Conservation (phyloP, 2,113 vertebrate species). For the Scomber japonicus region DNA sequence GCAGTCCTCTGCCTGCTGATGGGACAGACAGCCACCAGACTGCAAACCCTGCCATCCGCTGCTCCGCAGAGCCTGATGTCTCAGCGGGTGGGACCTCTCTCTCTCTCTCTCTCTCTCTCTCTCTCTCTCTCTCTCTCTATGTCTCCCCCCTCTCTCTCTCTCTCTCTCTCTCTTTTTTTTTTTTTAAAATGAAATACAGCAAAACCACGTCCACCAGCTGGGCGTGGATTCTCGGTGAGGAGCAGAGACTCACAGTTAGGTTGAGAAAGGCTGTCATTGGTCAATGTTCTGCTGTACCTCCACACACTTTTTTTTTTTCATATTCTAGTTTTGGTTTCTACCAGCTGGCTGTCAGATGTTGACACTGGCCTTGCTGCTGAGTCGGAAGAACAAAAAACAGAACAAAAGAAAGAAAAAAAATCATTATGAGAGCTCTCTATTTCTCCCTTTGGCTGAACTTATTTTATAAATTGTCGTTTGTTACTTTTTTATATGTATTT, state of each 20-base stretch:
- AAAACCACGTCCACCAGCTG: slow-evolving; percentile 24
- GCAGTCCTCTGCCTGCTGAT: slow-evolving; percentile 98
- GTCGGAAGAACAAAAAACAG: slow-evolving; percentile 45
- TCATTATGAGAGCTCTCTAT: slow-evolving; percentile 13
- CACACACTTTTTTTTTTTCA: slow-evolving; percentile 80
- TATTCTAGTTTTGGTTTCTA: slow-evolving; percentile 63
- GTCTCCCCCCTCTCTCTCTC: no score
- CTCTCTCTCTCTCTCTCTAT: no score
- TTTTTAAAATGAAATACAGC: slow-evolving; percentile 18
- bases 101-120: fast-evolving
- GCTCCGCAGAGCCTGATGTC: slow-evolving; percentile 34
- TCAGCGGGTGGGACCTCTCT: slow-evolving; percentile 26
- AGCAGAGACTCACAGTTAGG: slow-evolving; percentile 50
- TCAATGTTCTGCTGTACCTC: slow-evolving; percentile 91
- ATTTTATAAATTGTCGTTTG: slow-evolving; percentile 78
- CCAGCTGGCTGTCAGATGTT: slow-evolving; percentile 68
- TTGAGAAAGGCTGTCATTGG: slow-evolving; percentile 40
- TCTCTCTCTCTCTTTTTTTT: neutral
- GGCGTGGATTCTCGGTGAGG: slow-evolving; percentile 23
- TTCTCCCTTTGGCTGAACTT: slow-evolving; percentile 65
- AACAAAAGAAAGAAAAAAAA: slow-evolving; percentile 28
- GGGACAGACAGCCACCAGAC: slow-evolving; percentile 40
- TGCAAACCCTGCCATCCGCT: slow-evolving; percentile 40
- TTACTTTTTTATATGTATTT: slow-evolving; percentile 82
- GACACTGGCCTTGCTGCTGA: slow-evolving; percentile 81